Base-by-base conservation (phyloP, 2,888 invertebrate genomes). In the Ceriagrion tenellum region DNA sequence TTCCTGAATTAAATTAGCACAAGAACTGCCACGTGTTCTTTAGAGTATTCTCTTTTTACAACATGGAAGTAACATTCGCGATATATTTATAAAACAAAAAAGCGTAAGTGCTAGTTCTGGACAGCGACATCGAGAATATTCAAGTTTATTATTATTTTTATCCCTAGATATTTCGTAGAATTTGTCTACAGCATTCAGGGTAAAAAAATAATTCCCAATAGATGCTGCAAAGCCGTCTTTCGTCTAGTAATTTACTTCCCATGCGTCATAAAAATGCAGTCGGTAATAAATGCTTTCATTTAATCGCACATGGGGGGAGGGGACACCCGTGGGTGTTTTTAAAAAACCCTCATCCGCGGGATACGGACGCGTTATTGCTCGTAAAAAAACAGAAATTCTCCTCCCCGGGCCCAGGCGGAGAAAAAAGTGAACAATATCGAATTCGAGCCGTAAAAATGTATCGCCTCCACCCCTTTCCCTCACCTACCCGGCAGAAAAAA, bases 351-450 rank as follows among this genome's bases (percentile, higher is more conserved):
- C 35, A 81, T 81, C 16, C 81, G 81, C 10, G 81, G 35, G 26
- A 81, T 35, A 81, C 18, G 35, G 30, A 81, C 30, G n/a, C 35
- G 30, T 81, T 81, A 81, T 81, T 81, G 81, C 16, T 81, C 81
- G 81, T 81, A 81, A 81, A 81, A 47, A 81, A 81, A n/a, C n/a
- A n/a, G n/a, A n/a, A 81, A 81, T 81, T 81, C 81, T 81, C 35
- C 18, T 35, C 30, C 16, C 26, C 23, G 1, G 69, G n/a, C 6
- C 69, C n/a, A 26, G 30, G 12, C 30, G 81, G 18, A 81, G 26
- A 69, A 69, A 69, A 81, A 81, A 81, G 81, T 35, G 81, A 81
- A 81, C 81, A 81, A 81, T 81, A 81, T 81, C 81, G 81, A 35
- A 81, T 81, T 81, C 35, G 81, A 81, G 81, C 35, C 81, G 35